Conservation (phyloP, 2,888 invertebrate species). For the Coelinius sp. region DNA sequence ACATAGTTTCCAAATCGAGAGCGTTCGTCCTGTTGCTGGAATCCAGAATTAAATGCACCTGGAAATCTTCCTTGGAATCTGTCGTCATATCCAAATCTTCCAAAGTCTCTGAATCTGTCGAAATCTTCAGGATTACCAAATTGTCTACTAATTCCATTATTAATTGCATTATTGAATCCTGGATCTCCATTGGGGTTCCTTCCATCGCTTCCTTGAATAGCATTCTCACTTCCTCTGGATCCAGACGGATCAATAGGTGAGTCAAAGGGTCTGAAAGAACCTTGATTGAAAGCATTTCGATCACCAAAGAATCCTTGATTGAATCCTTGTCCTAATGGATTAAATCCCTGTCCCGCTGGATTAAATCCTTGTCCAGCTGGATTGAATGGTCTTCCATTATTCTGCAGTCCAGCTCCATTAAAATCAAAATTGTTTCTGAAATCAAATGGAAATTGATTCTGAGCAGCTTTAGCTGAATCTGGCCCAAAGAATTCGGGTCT, state of each 20-base stretch:
- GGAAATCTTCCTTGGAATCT: conserved; percentile 36
- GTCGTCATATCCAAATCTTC: conserved; percentile 41
- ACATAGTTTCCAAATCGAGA: conserved; percentile 31
- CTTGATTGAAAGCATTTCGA: conserved; percentile 41
- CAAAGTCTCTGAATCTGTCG: conserved; percentile 44
- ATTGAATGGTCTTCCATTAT: conserved; percentile 11
- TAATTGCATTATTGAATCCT: conserved; percentile 32
- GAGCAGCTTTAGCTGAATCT: conserved; percentile 31
- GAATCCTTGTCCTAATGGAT: conserved; percentile 14
- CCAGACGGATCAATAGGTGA: conserved; percentile 18
- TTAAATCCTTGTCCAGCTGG: neutral
- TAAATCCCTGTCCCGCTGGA: conserved; percentile 33
- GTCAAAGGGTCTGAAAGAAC: conserved; percentile 37
- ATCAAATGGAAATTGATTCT: conserved; percentile 37
- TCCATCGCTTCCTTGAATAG: conserved; percentile 28
- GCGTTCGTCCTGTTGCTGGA: conserved; percentile 29
- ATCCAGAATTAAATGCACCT: conserved; percentile 34
- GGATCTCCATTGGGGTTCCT: conserved; percentile 39
- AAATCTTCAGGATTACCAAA: conserved; percentile 39
- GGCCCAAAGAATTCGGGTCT: neutral
- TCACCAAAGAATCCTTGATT: conserved; percentile 35
- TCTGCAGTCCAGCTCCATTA: neutral
- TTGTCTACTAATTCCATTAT: conserved; percentile 36
- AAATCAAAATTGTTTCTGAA: conserved; percentile 19
- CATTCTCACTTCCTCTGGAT: conserved; percentile 27